phyloP scores from a whole-genome alignment of 2,888 invertebrate genomes.

The Rhagium mordax region DNA sequence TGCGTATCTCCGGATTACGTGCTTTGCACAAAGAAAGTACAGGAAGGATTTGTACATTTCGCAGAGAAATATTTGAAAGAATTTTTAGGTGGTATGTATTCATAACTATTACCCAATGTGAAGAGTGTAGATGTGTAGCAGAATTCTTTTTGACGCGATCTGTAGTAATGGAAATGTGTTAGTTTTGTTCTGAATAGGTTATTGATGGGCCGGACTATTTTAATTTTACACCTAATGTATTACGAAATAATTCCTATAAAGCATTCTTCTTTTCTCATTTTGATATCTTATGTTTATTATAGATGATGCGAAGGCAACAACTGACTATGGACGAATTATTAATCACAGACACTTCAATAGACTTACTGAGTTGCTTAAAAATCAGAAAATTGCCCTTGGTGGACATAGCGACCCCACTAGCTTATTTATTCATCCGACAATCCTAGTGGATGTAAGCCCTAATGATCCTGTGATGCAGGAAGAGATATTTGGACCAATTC shows the following conservation, averaged over 20 bases:
- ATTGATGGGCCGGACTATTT: too few species aligned
- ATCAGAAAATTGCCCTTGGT: conserved; percentile 83
- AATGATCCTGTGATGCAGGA: conserved; percentile 89
- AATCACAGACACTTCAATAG: conserved; percentile 78
- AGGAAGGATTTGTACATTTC: conserved; percentile 73
- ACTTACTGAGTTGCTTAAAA: conserved; percentile 75
- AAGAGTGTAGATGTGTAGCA: too few species aligned
- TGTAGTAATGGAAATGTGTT: too few species aligned
- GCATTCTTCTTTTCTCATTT: too few species aligned
- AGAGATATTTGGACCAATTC: conserved; percentile 97
- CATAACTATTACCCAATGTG: background rate
- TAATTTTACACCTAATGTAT: too few species aligned
- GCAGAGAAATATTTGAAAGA: conserved; percentile 78
- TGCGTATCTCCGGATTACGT: conserved; percentile 98
- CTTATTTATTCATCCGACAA: conserved; percentile 89
- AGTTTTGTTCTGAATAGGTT: too few species aligned
- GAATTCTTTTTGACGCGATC: too few species aligned
- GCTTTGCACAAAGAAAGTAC: conserved; percentile 84
- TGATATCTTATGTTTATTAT: conserved; percentile 1
- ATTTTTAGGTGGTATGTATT: conserved; percentile 85
- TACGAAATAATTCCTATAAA: too few species aligned
- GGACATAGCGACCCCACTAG: conserved; percentile 85
- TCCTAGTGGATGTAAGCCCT: conserved; percentile 82
- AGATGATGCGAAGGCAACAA: conserved; percentile 68
- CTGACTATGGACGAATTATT: conserved; percentile 87